These are phyloP conservation scores for Netelia virgata DNA, from an alignment of 2,888 invertebrate species.

Conservation along the genomic window DNA sequence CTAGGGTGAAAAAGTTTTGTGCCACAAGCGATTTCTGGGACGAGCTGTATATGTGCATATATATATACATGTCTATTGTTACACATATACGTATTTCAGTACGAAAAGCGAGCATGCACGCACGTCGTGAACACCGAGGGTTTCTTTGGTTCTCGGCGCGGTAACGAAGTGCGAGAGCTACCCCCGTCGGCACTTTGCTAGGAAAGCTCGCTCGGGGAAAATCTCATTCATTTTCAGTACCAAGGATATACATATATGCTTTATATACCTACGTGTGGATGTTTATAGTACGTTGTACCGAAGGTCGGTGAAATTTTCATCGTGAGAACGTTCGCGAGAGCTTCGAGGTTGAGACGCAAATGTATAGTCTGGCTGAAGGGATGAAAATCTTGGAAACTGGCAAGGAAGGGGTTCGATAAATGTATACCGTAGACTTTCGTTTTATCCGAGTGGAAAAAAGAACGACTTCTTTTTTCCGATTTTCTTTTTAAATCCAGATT, in stretches of 20 bases:
- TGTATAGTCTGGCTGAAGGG: slow-evolving; percentile 2
- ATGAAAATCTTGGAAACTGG: not conserved
- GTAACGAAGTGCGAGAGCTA: slow-evolving; percentile 56
- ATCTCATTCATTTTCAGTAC: slow-evolving; percentile 54
- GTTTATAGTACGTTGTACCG: not conserved
- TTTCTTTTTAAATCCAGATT: no score
- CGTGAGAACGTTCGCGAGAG: slow-evolving; percentile 1
- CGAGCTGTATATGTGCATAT: not conserved
- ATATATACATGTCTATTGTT: not conserved
- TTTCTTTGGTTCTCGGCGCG: slow-evolving; percentile 50
- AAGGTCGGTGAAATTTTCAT: slow-evolving; percentile 44
- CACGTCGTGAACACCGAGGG: slow-evolving; percentile 36
- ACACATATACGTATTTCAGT: not conserved
- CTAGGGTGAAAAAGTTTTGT: slow-evolving; percentile 31
- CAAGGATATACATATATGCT: not conserved
- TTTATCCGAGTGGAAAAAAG: no score
- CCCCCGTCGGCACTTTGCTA: slow-evolving; percentile 48
- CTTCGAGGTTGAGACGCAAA: slow-evolving; percentile 36
- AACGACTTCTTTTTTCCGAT: no score
- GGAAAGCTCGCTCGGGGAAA: slow-evolving; percentile 36
- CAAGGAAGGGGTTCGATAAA: no score
- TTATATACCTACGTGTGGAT: not conserved
- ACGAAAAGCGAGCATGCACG: slow-evolving; percentile 23
- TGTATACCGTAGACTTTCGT: no score
- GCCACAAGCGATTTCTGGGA: slow-evolving; percentile 5